Conservation (phyloP, 2,797 vertebrate species). For the Spondyliosoma cantharus region DNA sequence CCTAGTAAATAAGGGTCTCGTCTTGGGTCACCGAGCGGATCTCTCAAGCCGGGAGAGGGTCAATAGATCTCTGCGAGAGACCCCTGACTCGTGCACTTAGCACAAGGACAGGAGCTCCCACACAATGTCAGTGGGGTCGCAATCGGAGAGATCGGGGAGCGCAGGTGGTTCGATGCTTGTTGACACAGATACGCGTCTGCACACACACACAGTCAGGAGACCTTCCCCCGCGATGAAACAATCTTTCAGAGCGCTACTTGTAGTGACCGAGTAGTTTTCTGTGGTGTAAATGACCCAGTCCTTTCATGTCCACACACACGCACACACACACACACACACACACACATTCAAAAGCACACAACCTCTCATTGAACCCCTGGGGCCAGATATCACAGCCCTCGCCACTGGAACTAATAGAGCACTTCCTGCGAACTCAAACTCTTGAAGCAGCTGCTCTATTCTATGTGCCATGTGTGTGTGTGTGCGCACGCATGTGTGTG, state of each 20-base stretch:
- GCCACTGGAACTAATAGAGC: conserved; percentile 82
- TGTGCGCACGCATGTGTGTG: conserved; percentile 26
- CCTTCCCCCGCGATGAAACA: conserved; percentile 25
- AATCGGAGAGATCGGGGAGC: conserved; percentile 1
- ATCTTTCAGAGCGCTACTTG: conserved; percentile 45
- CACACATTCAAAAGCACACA: conserved; percentile 56
- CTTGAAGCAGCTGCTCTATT: conserved; percentile 79
- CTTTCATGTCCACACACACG: conserved; percentile 44
- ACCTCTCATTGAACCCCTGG: conserved; percentile 64
- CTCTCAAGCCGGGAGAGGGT: conserved; percentile 48
- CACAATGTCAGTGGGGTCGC: conserved; percentile 39
- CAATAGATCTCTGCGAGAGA: conserved; percentile 45
- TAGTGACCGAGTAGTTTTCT: conserved; percentile 39
- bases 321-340: conserved; percentile 5
- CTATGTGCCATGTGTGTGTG: conserved; percentile 50
- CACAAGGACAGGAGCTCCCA: conserved; percentile 38
- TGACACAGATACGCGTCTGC: conserved; percentile 47
- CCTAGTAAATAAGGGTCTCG: conserved; percentile 57
- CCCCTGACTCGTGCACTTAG: conserved; percentile 65
- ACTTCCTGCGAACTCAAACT: conserved; percentile 77
- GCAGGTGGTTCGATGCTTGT: conserved; percentile 54
- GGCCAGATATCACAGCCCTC: conserved; percentile 77
- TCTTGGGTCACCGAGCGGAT: conserved; percentile 62
- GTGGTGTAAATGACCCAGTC: conserved; percentile 57
- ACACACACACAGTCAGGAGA: conserved; percentile 27